These are phyloP conservation scores for Sepiola atlantica DNA, from an alignment of 2,888 invertebrate species.

Conservation along the genomic window DNA sequence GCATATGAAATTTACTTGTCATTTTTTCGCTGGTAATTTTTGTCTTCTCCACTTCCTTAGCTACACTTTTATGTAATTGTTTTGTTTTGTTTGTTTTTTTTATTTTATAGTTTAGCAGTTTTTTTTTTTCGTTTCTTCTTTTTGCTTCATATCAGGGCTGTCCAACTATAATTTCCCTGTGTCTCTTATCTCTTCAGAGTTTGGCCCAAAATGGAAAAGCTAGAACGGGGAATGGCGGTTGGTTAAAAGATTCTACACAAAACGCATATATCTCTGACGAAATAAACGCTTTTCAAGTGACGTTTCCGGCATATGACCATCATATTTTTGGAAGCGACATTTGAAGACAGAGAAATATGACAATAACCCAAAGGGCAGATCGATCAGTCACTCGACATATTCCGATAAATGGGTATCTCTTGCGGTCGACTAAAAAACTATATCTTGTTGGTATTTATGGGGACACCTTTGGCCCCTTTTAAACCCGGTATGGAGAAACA, in stretches of 20 bases:
- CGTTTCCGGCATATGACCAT: background rate
- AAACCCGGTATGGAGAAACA: background rate
- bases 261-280: background rate
- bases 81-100: too few relatives aligned
- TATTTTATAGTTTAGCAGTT: too few relatives aligned
- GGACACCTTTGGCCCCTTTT: background rate
- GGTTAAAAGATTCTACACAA: background rate
- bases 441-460: background rate
- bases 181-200: background rate
- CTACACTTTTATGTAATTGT: background rate
- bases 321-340: background rate
- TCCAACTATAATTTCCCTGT: background rate
- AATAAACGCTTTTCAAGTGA: background rate
- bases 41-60: background rate
- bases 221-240: background rate
- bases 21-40: background rate
- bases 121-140: too few relatives aligned
- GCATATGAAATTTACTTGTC: slow-evolving; percentile 19
- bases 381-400: background rate
- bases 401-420: background rate
- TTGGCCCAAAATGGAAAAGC: background rate
- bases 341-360: background rate
- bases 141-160: too few relatives aligned
- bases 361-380: background rate
- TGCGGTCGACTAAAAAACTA: background rate